These are phyloP conservation scores for Petrocephalus zakoni DNA, from an alignment of 2,113 vertebrate species.

Conservation along the genomic window DNA sequence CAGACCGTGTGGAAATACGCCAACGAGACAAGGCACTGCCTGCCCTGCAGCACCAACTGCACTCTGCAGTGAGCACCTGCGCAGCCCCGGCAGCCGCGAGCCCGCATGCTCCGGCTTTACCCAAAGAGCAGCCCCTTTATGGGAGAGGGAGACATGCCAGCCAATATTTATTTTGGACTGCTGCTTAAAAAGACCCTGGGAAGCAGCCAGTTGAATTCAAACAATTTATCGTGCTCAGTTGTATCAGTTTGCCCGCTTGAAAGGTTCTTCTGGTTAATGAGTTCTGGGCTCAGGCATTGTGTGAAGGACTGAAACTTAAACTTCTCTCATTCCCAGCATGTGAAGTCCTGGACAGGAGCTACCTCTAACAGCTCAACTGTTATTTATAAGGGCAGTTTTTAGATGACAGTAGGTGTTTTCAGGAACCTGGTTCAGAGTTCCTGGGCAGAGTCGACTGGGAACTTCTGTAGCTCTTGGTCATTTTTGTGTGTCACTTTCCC, in stretches of 20 bases:
- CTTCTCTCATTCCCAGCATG: background rate
- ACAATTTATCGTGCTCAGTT: background rate
- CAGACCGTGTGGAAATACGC: constrained; percentile 85
- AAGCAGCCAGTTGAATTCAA: background rate
- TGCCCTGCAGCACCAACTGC: constrained; percentile 85
- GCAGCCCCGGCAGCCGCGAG: background rate
- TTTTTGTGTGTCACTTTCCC: background rate
- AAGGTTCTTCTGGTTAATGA: background rate
- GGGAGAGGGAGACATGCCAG: background rate
- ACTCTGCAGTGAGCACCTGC: constrained; percentile 74
- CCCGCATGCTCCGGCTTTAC: background rate
- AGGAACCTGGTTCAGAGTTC: background rate
- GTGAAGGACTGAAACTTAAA: background rate
- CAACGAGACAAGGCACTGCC: constrained; percentile 72
- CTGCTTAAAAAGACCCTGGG: background rate
- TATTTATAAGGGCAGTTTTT: background rate
- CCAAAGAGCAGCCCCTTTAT: background rate
- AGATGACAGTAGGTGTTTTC: background rate
- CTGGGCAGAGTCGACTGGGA: background rate
- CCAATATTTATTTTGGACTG: constrained; percentile 7
- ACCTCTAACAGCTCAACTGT: background rate
- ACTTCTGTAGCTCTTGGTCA: background rate
- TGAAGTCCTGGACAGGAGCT: background rate
- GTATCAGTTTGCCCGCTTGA: background rate
- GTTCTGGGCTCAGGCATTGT: background rate